A percentile compares a stretch with the other conserved stretches of the same genome.
phyloP scores from a whole-genome alignment of 2,888 invertebrate genomes.

The Kryphioiulus occultus region DNA sequence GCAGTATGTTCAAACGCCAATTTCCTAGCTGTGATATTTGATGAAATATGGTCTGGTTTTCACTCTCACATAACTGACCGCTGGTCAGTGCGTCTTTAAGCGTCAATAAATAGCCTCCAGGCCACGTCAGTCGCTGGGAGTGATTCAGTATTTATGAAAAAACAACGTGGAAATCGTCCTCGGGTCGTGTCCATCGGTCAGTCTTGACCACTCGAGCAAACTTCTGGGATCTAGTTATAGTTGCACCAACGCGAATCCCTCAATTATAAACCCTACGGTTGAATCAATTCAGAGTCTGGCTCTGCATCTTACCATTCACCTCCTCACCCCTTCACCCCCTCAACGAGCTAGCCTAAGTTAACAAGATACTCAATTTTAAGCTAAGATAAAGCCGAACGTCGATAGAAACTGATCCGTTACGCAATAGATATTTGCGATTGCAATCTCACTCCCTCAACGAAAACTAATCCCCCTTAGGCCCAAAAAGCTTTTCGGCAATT shows the following conservation, averaged over 20 bases:
- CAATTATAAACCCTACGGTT: background rate
- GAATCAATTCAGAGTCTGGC: background rate
- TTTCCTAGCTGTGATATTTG: too few relatives aligned
- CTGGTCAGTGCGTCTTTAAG: too few relatives aligned
- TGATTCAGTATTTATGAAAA: background rate
- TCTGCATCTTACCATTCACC: background rate
- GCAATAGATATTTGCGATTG: background rate
- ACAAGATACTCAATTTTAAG: background rate
- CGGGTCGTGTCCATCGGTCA: background rate
- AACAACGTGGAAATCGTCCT: background rate
- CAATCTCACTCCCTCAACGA: background rate
- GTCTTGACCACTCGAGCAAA: background rate
- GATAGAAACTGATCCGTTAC: conserved; percentile 17
- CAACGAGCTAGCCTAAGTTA: conserved; percentile 1
- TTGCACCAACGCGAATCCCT: background rate
- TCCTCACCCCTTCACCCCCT: background rate
- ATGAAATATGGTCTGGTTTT: too few relatives aligned
- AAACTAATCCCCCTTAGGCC: background rate
- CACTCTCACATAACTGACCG: too few relatives aligned
- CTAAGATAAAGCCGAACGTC: conserved; percentile 1
- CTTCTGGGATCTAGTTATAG: background rate
- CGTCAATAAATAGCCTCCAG: too few relatives aligned
- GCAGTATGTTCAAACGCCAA: too few relatives aligned
- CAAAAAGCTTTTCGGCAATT: background rate
- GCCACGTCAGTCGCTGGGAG: too few relatives aligned